Percentiles rank a stretch among this genome's conserved stretches.
Conservation (phyloP, 2,113 vertebrate genomes). For the Dasyprocta punctata region DNA sequence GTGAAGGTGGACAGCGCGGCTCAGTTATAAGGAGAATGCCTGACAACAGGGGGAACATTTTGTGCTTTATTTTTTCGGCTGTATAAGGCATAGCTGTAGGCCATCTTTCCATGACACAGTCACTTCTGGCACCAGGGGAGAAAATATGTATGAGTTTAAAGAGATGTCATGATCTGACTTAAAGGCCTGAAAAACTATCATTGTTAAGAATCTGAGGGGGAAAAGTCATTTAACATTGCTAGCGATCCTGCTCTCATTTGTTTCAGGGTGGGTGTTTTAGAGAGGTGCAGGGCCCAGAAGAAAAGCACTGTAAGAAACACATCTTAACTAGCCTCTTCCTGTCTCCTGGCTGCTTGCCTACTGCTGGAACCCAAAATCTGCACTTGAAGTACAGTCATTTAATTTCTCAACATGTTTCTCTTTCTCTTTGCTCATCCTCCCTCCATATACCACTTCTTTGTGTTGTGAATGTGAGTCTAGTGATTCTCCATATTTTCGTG, state of each 20-base stretch:
- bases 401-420: not conserved
- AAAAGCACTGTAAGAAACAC: not conserved
- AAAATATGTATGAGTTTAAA: conserved; percentile 74
- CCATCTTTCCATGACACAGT: conserved; percentile 88
- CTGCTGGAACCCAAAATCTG: not conserved
- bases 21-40: not conserved
- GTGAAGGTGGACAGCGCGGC: conserved; percentile 69
- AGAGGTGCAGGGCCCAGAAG: not conserved
- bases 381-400: not conserved
- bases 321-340: not conserved
- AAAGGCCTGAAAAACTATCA: conserved; percentile 59
- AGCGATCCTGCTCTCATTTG: not conserved
- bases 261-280: not conserved
- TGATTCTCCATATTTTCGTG: not conserved
- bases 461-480: not conserved
- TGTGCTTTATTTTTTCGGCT: conserved; percentile 82
- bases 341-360: not conserved
- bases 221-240: not conserved
- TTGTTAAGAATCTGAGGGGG: conserved; percentile 16
- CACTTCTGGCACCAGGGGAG: conserved; percentile 80
- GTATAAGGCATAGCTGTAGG: conserved; percentile 86
- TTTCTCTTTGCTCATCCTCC: not conserved
- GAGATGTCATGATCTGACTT: conserved; percentile 68
- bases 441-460: not conserved
- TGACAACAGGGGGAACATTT: conserved; percentile 45